Evolutionary conservation across 2,797 vertebrate species (phyloP).

Genomic region (Propithecus perrieri): DNA sequence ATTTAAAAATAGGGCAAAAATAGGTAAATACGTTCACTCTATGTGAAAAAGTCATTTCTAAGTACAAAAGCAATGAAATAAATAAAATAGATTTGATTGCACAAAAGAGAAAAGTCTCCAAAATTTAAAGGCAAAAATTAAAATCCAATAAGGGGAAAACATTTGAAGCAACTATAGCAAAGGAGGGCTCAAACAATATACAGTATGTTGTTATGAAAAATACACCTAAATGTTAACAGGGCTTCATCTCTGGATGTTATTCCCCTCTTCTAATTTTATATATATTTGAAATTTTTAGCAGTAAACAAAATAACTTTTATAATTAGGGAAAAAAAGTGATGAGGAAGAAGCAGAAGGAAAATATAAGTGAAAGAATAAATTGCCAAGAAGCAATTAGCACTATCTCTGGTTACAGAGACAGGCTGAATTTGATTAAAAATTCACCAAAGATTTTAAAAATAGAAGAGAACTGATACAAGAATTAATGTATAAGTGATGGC

Average conservation of each 20-base stretch:
- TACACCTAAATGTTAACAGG: neutral
- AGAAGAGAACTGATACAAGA: neutral
- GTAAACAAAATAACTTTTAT: conserved; percentile 7
- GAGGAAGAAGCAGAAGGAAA: neutral
- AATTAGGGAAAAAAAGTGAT: neutral
- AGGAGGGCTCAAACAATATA: neutral
- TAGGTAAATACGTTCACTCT: neutral
- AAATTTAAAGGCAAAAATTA: conserved; percentile 44
- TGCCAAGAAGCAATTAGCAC: neutral
- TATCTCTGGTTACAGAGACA: neutral
- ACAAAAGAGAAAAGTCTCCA: neutral
- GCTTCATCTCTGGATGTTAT: neutral
- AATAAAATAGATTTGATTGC: neutral
- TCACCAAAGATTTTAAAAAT: conserved; percentile 18
- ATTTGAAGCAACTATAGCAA: neutral
- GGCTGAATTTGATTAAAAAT: conserved; percentile 32
- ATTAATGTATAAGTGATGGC: conserved; percentile 17
- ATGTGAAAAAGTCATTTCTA: conserved; percentile 15
- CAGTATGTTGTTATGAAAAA: neutral
- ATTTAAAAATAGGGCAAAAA: neutral
- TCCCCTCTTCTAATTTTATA: neutral
- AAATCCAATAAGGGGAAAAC: conserved; percentile 16
- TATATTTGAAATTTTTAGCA: neutral
- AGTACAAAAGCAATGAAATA: conserved; percentile 5
- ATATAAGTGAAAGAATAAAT: conserved; percentile 29